Evolutionary conservation across 2,113 vertebrate genomes (phyloP).

Genomic region (Syrmaticus mikado): DNA sequence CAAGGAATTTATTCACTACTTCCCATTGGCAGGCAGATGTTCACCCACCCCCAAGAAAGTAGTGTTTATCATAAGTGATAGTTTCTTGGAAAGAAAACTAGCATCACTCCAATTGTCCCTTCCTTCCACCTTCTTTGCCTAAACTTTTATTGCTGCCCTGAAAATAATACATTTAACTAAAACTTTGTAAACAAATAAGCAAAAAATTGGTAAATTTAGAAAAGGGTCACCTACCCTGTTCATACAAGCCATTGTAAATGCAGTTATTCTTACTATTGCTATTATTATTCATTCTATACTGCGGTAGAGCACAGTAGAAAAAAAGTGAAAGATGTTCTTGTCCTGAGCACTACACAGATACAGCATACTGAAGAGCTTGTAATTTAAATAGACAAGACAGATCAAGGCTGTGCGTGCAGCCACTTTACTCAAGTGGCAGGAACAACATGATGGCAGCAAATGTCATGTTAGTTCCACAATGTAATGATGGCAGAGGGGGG

Average conservation of each 20-base stretch:
- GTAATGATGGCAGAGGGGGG: rapidly evolving
- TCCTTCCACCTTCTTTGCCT: too few species aligned
- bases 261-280: neutral
- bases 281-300: neutral
- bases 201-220: neutral
- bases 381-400: neutral
- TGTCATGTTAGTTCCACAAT: rapidly evolving
- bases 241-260: neutral
- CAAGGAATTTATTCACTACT: neutral
- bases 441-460: neutral
- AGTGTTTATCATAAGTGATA: too few species aligned
- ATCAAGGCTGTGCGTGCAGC: neutral
- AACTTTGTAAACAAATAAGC: neutral
- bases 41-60: neutral
- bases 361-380: neutral
- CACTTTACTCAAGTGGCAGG: neutral
- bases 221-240: rapidly evolving
- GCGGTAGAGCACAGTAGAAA: neutral
- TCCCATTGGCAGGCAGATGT: neutral
- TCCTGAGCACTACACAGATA: neutral
- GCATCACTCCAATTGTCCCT: too few species aligned
- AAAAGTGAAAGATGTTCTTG: neutral
- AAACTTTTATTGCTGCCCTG: neutral
- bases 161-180: neutral
- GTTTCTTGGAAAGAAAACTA: too few species aligned